Base-by-base conservation (phyloP, 1,140 invertebrate species). In the Dendroctonus ponderosae region DNA sequence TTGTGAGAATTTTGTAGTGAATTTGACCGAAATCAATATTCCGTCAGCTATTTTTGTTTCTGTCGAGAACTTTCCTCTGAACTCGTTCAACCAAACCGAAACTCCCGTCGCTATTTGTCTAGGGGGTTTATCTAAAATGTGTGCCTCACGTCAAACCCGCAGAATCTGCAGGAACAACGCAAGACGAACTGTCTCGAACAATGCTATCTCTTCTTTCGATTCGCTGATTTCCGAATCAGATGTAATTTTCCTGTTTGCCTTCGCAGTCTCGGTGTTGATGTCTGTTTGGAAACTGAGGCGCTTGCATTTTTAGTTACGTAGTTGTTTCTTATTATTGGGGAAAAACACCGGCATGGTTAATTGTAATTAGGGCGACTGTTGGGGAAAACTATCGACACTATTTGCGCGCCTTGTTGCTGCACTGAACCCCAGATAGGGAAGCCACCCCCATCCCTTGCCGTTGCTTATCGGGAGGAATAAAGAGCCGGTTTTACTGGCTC, bases 401-500 rank as follows among this genome's bases (percentile, higher is more conserved):
- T 26, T 26, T 26, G 26, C 26, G 26, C n/a, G 26, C 26, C 1
- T 26, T 26, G 26, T 26, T 26, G 26, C 26, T 26, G 26, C 26
- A 26, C 26, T 26, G 3, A 26, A 26, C 26, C 26, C 26, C 3
- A 26, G 26, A 26, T 26, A 26, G 3, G 3, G 26, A 26, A 26
- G 26, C 26, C 26, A 26, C 26, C 26, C 26, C 26, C 26, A 26
- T 26, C 26, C 26, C 26, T 26, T 26, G 26, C 26, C 26, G 26
- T 26, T 26, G 26, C 26, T 26, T 26, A 26, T 26, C 26, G 26
- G 26, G 26, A 26, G 26, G 26, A 26, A 26, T 26, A 64, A 64
- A 57, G 62, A 51, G 62, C 48, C 43, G 62, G 62, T 68, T 68
- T 68, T 68, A 68, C 52, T 68, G 67, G 67, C 56, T 68, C 62